phyloP scores from a whole-genome alignment of 2,113 vertebrate species.

The Eidolon helvum region DNA sequence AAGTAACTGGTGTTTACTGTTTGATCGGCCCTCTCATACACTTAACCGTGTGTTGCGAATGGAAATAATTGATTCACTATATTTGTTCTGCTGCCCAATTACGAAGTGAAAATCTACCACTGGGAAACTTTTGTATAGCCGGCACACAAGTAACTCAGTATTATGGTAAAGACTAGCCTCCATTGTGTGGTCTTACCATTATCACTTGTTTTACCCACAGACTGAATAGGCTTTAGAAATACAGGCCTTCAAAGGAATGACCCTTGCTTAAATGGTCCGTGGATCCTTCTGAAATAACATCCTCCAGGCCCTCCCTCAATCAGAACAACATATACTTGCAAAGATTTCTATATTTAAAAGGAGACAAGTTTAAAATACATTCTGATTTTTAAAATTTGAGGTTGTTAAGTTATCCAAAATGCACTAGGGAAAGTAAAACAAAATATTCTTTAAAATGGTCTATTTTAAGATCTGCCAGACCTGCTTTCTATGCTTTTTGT shows the following conservation, averaged over 20 bases:
- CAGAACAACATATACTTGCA: neutral
- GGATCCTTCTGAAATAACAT: conserved; percentile 76
- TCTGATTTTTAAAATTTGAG: neutral
- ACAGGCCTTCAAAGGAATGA: conserved; percentile 61
- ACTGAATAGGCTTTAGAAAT: conserved; percentile 74
- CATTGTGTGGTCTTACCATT: conserved; percentile 51
- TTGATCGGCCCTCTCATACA: neutral
- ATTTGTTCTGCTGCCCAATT: conserved; percentile 52
- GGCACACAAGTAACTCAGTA: conserved; percentile 60
- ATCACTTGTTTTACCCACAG: neutral
- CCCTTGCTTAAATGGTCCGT: conserved; percentile 50
- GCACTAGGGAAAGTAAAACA: neutral
- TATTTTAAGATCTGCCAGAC: neutral
- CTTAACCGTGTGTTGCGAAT: conserved; percentile 24
- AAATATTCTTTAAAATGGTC: neutral
- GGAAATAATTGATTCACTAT: conserved; percentile 53
- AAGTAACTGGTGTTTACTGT: neutral
- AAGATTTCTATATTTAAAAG: neutral
- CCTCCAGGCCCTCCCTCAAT: neutral
- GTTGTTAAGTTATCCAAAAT: neutral
- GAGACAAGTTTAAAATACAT: neutral
- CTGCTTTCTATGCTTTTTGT: neutral
- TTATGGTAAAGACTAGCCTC: conserved; percentile 61
- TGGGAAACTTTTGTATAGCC: conserved; percentile 38
- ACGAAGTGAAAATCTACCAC: conserved; percentile 24